Evolutionary conservation across 2,113 vertebrate genomes (phyloP).

Genomic region (Protomyctophum bolini): DNA sequence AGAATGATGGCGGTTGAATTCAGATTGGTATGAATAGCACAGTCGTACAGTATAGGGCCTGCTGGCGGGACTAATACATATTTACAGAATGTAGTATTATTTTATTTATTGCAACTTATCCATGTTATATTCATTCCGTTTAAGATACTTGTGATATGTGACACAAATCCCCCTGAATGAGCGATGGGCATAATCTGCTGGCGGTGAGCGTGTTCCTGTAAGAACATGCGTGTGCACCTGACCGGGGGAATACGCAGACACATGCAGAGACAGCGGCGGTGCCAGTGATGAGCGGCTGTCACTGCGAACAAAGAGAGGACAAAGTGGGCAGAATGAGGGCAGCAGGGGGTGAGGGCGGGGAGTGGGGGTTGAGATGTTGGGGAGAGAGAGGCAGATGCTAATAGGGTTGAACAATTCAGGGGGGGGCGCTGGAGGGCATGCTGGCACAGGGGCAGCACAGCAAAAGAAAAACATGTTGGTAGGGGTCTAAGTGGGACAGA

Average conservation of each 20-base stretch:
- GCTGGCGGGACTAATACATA: too few relatives aligned
- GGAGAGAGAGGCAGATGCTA: background rate
- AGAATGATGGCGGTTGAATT: too few relatives aligned
- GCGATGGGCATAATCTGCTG: constrained; percentile 17
- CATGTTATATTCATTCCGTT: too few relatives aligned
- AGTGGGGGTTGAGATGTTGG: background rate
- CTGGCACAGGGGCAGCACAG: background rate
- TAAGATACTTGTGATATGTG: too few relatives aligned
- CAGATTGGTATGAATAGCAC: background rate
- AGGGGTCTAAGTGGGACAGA: background rate
- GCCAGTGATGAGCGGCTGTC: constrained; percentile 17
- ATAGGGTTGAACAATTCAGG: constrained; percentile 8
- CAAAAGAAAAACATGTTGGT: background rate
- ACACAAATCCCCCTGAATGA: too few relatives aligned
- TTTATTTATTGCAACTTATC: too few relatives aligned
- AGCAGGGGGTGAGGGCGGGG: too few relatives aligned
- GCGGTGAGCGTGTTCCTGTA: constrained; percentile 14
- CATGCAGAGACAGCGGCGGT: background rate
- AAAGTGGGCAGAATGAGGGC: constrained; percentile 13
- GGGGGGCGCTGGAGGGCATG: background rate
- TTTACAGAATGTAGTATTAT: too few relatives aligned
- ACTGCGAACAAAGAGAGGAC: constrained; percentile 14
- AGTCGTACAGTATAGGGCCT: background rate
- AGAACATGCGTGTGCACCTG: background rate
- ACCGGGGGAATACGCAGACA: constrained; percentile 12